phyloP scores from a whole-genome alignment of 2,113 vertebrate genomes.

The Nycticorax nycticorax region DNA sequence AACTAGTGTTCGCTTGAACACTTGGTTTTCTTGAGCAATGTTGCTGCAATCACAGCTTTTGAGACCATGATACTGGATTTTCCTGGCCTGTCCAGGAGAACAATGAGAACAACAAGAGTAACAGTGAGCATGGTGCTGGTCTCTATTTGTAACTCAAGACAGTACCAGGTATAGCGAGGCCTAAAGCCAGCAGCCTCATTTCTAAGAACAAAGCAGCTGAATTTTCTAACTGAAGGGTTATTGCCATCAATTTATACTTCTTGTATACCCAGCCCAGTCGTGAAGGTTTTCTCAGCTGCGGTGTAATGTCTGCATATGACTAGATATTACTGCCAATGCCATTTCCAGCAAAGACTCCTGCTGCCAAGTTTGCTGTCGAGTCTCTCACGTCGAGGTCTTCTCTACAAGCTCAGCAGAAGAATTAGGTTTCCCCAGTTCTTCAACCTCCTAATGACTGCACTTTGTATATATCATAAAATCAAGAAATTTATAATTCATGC shows the following conservation, averaged over 20 bases:
- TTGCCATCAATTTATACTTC: not conserved
- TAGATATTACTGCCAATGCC: not conserved
- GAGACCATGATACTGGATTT: not conserved
- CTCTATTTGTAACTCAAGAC: not conserved
- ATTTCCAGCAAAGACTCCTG: not conserved
- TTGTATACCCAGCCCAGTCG: not conserved
- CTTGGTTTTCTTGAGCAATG: not conserved
- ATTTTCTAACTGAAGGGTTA: not conserved
- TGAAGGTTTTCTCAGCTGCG: not conserved
- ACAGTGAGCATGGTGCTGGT: rapidly evolving
- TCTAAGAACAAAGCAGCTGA: not conserved
- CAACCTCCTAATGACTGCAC: not conserved
- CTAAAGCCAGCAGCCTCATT: not conserved
- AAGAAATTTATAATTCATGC: not conserved
- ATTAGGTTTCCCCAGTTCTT: not conserved
- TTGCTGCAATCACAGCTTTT: not conserved
- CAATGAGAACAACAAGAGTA: rapidly evolving
- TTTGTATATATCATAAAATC: not conserved
- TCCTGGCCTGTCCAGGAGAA: not conserved
- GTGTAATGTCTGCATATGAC: not conserved
- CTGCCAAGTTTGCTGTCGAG: not conserved
- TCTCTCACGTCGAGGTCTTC: not conserved
- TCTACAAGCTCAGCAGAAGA: not conserved
- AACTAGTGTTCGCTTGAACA: not conserved
- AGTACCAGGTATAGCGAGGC: rapidly evolving